phyloP scores from a whole-genome alignment of 2,113 vertebrate species.

The Neoarius graeffei region DNA sequence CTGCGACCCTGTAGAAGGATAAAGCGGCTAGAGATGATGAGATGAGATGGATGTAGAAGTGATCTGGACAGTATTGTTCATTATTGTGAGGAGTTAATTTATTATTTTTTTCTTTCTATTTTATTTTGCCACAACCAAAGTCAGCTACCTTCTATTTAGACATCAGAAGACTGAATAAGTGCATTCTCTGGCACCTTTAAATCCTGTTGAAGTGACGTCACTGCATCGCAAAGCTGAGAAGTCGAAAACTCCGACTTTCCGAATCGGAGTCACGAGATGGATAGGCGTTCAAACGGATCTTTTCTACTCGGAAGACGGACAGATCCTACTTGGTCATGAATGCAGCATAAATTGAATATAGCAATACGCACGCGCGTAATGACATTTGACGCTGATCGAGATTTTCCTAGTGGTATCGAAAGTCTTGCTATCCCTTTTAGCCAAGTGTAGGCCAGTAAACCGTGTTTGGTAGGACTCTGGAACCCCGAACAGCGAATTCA shows the following conservation, averaged over 20 bases:
- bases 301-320: background rate
- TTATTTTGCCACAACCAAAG: too few species aligned
- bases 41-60: too few species aligned
- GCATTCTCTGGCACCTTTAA: background rate
- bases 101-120: too few species aligned
- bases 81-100: too few species aligned
- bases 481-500: background rate
- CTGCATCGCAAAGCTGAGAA: background rate
- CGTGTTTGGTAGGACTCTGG: background rate
- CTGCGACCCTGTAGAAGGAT: too few species aligned
- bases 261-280: background rate
- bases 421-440: background rate
- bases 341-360: background rate
- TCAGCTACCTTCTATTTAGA: too few species aligned
- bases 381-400: background rate
- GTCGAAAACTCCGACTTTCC: background rate
- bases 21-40: too few species aligned
- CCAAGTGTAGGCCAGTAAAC: too few species aligned
- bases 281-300: background rate
- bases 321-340: background rate
- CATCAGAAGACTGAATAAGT: background rate
- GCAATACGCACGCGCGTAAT: background rate
- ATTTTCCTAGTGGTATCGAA: background rate
- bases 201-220: background rate
- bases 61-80: too few species aligned